Percentiles rank a stretch among this genome's conserved stretches.
Evolutionary conservation across 2,888 invertebrate species (phyloP).

Genomic region (Drosophila paucipuncta): DNA sequence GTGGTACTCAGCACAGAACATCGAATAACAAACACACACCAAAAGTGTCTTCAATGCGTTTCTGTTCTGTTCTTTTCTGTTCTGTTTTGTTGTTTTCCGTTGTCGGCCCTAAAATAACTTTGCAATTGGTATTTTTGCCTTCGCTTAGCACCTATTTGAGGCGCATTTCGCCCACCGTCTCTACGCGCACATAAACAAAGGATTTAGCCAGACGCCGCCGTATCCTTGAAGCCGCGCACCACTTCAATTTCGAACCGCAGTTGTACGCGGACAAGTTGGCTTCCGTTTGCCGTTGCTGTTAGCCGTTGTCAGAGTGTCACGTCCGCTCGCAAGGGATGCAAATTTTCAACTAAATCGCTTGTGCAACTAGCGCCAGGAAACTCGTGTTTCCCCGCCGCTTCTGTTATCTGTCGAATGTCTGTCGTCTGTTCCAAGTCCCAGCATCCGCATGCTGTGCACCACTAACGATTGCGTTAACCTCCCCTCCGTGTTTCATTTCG

Average conservation of each 20-base stretch:
- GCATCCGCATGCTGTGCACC: conserved; percentile 9
- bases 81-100: not conserved
- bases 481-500: conserved; percentile 15
- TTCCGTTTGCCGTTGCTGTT: conserved; percentile 21
- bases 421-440: conserved; percentile 37
- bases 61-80: conserved; percentile 1
- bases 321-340: conserved; percentile 73
- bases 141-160: conserved; percentile 34
- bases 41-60: conserved; percentile 41
- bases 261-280: conserved; percentile 49
- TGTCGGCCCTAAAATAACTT: conserved; percentile 38
- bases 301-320: conserved; percentile 42
- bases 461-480: not conserved
- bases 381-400: conserved; percentile 35
- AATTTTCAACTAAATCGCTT: conserved; percentile 71
- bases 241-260: conserved; percentile 34
- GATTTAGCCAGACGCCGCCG: conserved; percentile 23
- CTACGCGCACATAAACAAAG: conserved; percentile 35
- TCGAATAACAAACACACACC: conserved; percentile 24
- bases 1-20: conserved; percentile 28
- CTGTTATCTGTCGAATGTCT: conserved; percentile 24
- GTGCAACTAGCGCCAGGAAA: conserved; percentile 50
- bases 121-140: conserved; percentile 27
- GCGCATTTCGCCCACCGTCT: conserved; percentile 14
- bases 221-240: conserved; percentile 34